Conservation (phyloP, 2,888 invertebrate genomes). For the Auanema freiburgensis region DNA sequence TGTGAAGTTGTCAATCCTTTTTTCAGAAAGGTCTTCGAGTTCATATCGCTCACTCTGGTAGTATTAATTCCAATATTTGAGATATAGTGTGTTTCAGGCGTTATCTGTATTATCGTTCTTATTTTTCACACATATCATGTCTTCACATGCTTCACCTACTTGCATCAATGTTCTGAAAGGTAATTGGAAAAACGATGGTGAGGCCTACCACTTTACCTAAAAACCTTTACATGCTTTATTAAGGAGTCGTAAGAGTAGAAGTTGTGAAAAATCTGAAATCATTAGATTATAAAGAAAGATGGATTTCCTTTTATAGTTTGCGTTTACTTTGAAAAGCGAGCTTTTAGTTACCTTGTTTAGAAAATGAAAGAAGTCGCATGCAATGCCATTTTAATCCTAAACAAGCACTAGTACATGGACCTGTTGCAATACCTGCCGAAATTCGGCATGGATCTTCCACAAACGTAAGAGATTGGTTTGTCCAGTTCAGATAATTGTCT, state of each 20-base stretch:
- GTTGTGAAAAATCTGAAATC: conserved; percentile 69
- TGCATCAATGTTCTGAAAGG: conserved; percentile 76
- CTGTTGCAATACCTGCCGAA: conserved; percentile 41
- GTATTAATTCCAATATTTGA: neutral
- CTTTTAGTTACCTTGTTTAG: conserved; percentile 15
- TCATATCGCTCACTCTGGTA: conserved; percentile 79
- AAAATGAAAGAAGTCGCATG: conserved; percentile 21
- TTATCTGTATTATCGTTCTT: conserved; percentile 84
- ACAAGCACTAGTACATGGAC: conserved; percentile 46
- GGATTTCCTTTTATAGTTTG: conserved; percentile 35
- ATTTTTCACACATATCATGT: conserved; percentile 90
- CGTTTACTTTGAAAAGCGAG: conserved; percentile 10
- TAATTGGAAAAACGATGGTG: conserved; percentile 28
- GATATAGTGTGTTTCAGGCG: conserved; percentile 69
- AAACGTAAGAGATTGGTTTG: no score
- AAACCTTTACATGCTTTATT: no score
- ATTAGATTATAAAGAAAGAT: conserved; percentile 38
- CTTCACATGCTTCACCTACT: conserved; percentile 87
- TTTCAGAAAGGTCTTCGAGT: conserved; percentile 81
- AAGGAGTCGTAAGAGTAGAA: conserved; percentile 88
- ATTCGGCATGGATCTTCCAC: conserved; percentile 4
- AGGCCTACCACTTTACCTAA: no score
- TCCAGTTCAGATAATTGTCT: no score
- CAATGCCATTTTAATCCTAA: conserved; percentile 35
- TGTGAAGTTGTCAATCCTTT: conserved; percentile 83